Conservation (phyloP, 2,113 vertebrate genomes). For the Psilopsiagon aymara region DNA sequence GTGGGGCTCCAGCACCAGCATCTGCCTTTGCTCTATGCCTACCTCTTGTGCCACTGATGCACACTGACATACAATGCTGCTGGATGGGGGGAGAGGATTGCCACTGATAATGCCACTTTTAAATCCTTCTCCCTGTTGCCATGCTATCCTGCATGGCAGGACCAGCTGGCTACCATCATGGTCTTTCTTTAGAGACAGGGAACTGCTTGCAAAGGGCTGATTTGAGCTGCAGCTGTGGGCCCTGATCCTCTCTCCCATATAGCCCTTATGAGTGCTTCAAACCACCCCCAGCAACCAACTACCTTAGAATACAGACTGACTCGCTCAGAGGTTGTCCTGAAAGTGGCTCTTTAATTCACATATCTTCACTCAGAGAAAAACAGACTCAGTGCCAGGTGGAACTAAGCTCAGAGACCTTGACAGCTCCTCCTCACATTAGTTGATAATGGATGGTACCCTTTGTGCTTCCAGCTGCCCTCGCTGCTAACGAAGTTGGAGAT, state of each 20-base stretch:
- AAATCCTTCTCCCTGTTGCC: background rate
- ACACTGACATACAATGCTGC: rapidly evolving
- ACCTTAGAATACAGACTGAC: background rate
- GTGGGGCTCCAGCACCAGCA: background rate
- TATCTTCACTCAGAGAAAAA: background rate
- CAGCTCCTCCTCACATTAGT: background rate
- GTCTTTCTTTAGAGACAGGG: background rate
- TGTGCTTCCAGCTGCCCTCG: background rate
- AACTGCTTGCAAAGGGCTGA: background rate
- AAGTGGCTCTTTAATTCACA: background rate
- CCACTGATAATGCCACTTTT: background rate
- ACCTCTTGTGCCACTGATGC: background rate
- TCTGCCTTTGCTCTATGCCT: background rate
- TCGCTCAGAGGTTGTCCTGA: background rate
- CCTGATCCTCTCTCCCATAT: background rate
- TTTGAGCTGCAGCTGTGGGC: background rate
- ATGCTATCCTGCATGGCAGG: background rate
- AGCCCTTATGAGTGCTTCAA: background rate
- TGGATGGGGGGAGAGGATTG: background rate
- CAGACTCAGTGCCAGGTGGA: background rate
- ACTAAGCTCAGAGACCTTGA: background rate
- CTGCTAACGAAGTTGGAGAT: background rate
- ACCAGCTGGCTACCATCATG: background rate
- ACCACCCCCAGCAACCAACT: background rate
- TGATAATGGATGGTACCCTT: background rate